Evolutionary conservation across 2,888 invertebrate species (phyloP), one percentile per base, ranked within the genome.

Genomic region (Phortica okadai): DNA sequence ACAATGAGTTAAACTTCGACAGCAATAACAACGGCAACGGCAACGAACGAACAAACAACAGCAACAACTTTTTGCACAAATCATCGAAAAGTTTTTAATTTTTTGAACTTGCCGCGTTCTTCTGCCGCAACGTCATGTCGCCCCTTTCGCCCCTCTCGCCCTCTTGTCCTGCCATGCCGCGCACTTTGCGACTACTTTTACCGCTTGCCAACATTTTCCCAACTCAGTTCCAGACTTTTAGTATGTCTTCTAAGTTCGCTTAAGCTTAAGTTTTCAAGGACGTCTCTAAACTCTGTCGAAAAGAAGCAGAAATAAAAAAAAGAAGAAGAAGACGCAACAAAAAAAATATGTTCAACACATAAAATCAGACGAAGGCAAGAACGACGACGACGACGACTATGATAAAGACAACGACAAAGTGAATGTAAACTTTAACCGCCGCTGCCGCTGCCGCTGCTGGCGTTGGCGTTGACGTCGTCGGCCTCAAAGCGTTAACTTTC

Each of bases 191-290:
- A 45, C 42, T 74, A 25, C 50, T 74, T 21, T 70, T 74, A 14
- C 58, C 74, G 75, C 69, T 67, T 76, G 78, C 59, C 75, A 44
- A 64, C 54, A 33, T 69, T 50, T 56, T 41, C 70, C 70, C 14
- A 72, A 72, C 54, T 72, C 45, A 54, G 70, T 72, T 72, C 70
- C 70, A 72, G 70, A 72, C 70, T 72, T 72, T 72, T 72, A 72
- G 56, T 56, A 72, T 72, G 70, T 72, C 80, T 76, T 79, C 80
- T 81, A 81, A 81, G 82, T 82, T 82, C 82, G 82, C 78, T 81
- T 82, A 78, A 79, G 78, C 64, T 79, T 80, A 72, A 85, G 82
- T 90, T 89, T 89, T 89, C 89, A 90, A 90, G 89, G 89, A 88
- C 90, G 89, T 88, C 90, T 88, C 86, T 86, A 85, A 88, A 89